Base-by-base conservation (phyloP, 2,113 vertebrate genomes). In the Lampris megalopsis region DNA sequence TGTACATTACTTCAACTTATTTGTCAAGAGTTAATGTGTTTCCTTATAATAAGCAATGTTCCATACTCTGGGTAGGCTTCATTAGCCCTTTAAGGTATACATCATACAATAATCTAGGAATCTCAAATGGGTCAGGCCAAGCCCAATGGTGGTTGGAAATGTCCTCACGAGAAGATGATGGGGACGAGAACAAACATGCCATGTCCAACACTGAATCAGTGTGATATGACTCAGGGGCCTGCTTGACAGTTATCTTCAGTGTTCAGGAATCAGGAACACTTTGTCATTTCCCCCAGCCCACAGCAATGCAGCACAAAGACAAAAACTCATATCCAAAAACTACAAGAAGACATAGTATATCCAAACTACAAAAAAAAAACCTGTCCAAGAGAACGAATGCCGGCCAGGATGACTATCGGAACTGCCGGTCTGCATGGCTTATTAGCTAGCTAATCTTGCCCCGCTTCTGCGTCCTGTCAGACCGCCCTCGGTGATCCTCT, bases 1-100 rank as follows among this genome's bases (percentile, higher is more conserved):
- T 5, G 35, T 36, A 58, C 9, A 36, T 58, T 35, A 35, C 56
- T 58, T 58, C 56, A 36, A 35, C 56, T 36, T 36, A 58, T 36
- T 58, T 35, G 56, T 58, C 56, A 36, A 58, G 24, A 58, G 35
- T 58, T 35, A 35, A 13, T 58, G 56, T 58, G 24, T 58, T 36
- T 58, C 13, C 53, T 54, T 54, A 54, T 54, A 54, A 13, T 54
- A 54, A 54, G 53, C 11, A 54, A 54, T 9, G 53, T 54, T 54
- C 53, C 53, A 13, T 54, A 36, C n/a, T 36, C 56, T 36, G 35
- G 35, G 4, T 58, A 3, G 35, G 35, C 56, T 58, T 58, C n/a
- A 58, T 58, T 36, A 36, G 24, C 56, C 35, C 35, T 58, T 58
- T 36, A 36, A 35, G 37, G 56, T 58, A n/a, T 2, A 58, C 56